Evolutionary conservation across 2,888 invertebrate genomes (phyloP).

Genomic region (Chalcis sispes): DNA sequence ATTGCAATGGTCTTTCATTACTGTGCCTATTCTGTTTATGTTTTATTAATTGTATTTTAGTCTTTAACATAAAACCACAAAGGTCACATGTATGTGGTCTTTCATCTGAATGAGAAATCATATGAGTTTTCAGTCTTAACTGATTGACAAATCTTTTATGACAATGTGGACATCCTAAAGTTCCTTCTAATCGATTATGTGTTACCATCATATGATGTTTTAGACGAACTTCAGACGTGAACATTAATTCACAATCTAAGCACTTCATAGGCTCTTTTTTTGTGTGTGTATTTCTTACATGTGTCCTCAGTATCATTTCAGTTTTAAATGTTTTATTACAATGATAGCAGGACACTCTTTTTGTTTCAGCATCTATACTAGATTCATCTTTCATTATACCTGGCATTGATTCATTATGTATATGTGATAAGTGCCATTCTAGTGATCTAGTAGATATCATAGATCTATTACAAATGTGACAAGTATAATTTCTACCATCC

Average conservation of each 20-base stretch:
- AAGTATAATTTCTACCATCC: constrained; percentile 72
- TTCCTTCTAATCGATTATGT: constrained; percentile 72
- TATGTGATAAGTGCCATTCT: constrained; percentile 74
- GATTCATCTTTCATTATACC: constrained; percentile 63
- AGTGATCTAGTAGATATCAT: constrained; percentile 73
- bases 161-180: constrained; percentile 72
- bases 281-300: constrained; percentile 73
- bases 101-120: constrained; percentile 74
- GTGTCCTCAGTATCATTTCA: constrained; percentile 74
- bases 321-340: constrained; percentile 74
- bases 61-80: constrained; percentile 73
- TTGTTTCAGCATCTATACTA: constrained; percentile 64
- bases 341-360: constrained; percentile 70
- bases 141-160: constrained; percentile 74
- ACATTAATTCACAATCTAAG: constrained; percentile 69
- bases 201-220: constrained; percentile 74
- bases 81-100: constrained; percentile 72
- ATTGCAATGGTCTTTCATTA: constrained; percentile 72
- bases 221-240: constrained; percentile 72
- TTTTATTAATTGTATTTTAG: constrained; percentile 73
- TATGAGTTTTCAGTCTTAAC: constrained; percentile 72
- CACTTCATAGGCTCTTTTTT: constrained; percentile 74
- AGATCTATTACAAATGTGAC: constrained; percentile 73
- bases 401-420: constrained; percentile 70
- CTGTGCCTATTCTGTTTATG: constrained; percentile 74